phyloP scores from a whole-genome alignment of 23 tunicate species.

The Trididemnum nubilum region DNA sequence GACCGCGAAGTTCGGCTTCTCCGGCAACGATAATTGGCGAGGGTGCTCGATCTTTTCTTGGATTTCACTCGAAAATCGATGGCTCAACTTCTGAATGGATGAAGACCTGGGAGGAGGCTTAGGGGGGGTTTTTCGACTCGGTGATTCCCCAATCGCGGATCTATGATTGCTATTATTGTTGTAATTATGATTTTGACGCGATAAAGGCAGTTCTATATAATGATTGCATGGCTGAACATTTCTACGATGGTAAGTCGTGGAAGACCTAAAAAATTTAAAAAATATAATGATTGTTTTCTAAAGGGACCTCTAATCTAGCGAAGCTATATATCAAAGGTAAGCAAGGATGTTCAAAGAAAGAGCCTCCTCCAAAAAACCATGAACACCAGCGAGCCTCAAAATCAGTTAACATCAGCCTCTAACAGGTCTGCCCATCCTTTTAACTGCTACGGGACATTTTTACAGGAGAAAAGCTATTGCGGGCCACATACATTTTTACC shows the following conservation, averaged over 20 bases:
- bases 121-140: constrained; percentile 47
- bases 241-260: background rate
- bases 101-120: constrained; percentile 81
- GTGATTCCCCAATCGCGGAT: background rate
- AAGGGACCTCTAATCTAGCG: too few species aligned
- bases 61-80: constrained; percentile 37
- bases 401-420: too few species aligned
- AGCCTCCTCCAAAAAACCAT: too few species aligned
- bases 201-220: background rate
- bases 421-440: too few species aligned
- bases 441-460: too few species aligned
- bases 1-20: background rate
- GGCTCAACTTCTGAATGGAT: constrained; percentile 49
- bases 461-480: too few species aligned
- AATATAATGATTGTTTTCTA: too few species aligned
- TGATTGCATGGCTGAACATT: background rate
- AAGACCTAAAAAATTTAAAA: background rate
- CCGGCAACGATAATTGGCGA: constrained; percentile 43
- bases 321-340: too few species aligned
- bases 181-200: background rate
- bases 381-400: too few species aligned
- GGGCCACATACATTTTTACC: too few species aligned
- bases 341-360: too few species aligned
- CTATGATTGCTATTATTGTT: constrained; percentile 26
- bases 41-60: constrained; percentile 14